Evolutionary conservation across 2,888 invertebrate genomes (phyloP).

Genomic region (Drosophila meridiana): DNA sequence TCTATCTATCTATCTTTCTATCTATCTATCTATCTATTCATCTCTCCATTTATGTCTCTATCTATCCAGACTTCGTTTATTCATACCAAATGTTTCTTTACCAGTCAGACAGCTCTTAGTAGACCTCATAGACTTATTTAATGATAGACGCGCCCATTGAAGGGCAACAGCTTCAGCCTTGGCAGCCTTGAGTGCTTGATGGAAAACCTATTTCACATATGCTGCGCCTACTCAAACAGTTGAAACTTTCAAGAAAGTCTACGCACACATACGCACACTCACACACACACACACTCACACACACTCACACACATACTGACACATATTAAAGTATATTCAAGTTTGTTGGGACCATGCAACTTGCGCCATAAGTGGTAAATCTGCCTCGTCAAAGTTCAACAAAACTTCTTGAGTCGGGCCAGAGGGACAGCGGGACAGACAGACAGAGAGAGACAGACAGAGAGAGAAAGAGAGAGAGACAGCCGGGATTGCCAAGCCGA

Average conservation of each 20-base stretch:
- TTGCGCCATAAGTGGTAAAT: slow-evolving; percentile 35
- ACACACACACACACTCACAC: neutral
- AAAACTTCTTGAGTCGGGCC: slow-evolving; percentile 25
- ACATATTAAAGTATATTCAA: slow-evolving; percentile 18
- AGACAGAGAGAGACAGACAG: no score
- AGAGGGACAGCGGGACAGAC: slow-evolving; percentile 1
- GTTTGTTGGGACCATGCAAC: slow-evolving; percentile 27
- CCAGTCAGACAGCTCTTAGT: neutral
- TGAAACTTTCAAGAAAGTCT: slow-evolving; percentile 36
- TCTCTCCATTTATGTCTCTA: neutral
- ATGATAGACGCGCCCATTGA: neutral
- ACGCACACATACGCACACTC: neutral
- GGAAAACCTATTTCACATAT: neutral
- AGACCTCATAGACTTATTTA: slow-evolving; percentile 1
- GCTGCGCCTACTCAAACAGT: slow-evolving; percentile 22
- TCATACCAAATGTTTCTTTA: no score
- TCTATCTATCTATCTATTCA: neutral
- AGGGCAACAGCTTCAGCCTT: neutral
- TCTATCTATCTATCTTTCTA: neutral
- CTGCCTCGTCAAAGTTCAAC: slow-evolving; percentile 37
- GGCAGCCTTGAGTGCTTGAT: slow-evolving; percentile 1
- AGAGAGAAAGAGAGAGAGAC: neutral
- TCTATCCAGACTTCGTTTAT: no score
- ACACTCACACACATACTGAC: neutral
- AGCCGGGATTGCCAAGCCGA: slow-evolving; percentile 9